A percentile compares a stretch with the other conserved stretches of the same genome.
These are phyloP conservation scores for Phaethon lepturus DNA, from an alignment of 2,113 vertebrate genomes.

Conservation along the genomic window DNA sequence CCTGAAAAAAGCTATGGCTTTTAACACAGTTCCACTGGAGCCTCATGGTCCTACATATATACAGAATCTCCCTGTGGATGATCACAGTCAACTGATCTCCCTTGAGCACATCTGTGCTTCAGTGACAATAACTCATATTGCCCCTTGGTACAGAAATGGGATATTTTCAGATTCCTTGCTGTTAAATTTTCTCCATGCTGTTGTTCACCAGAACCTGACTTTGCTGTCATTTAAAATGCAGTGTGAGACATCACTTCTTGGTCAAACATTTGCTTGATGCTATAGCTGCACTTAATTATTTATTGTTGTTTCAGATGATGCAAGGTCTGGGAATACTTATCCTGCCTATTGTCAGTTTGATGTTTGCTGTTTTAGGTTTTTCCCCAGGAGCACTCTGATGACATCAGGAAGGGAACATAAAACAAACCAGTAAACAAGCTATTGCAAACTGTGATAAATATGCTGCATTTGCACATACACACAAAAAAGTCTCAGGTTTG, in stretches of 20 bases:
- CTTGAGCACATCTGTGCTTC: not conserved
- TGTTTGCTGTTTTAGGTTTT: conserved; percentile 19
- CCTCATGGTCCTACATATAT: fast-evolving
- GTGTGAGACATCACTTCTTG: not conserved
- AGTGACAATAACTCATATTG: not conserved
- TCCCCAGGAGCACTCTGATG: conserved; percentile 16
- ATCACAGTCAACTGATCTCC: not conserved
- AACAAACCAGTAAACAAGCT: conserved; percentile 34
- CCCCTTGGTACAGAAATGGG: not conserved
- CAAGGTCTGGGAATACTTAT: conserved; percentile 22
- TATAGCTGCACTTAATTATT: conserved; percentile 35
- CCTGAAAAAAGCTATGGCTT: not conserved
- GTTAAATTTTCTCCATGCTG: not conserved
- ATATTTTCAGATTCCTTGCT: not conserved
- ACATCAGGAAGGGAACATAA: conserved; percentile 34
- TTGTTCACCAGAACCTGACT: not conserved
- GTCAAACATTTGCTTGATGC: conserved; percentile 18
- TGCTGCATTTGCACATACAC: not conserved
- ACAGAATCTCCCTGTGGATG: not conserved
- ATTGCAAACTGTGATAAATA: conserved; percentile 14
- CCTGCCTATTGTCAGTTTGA: conserved; percentile 7
- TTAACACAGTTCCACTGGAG: not conserved
- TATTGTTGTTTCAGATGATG: conserved; percentile 27
- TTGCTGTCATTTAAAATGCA: conserved; percentile 15
- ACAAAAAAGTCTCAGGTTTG: not conserved